phyloP scores from a whole-genome alignment of 2,113 vertebrate genomes.

The pig (Sus scrofa) region T2T-Sscrofa CM000816.6:14035501-14036000 shows the following conservation, averaged over 20 bases:
- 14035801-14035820: neutral
- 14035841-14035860: neutral
- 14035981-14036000: neutral
- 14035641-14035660: neutral
- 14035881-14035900: neutral
- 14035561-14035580: neutral
- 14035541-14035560: neutral
- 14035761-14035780: neutral
- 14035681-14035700: neutral
- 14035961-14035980: neutral
- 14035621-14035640: neutral
- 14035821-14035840: neutral
- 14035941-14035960: neutral
- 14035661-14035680: constrained; percentile 3
- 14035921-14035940: neutral
- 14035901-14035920: neutral
- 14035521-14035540: neutral
- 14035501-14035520: neutral
- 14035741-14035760: neutral
- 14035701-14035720: neutral
- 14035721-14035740: neutral
- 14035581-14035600: neutral
- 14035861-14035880: neutral
- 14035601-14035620: neutral
- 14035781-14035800: neutral